Conservation (phyloP, 2,888 invertebrate genomes). For the Diarsia rubi region DNA sequence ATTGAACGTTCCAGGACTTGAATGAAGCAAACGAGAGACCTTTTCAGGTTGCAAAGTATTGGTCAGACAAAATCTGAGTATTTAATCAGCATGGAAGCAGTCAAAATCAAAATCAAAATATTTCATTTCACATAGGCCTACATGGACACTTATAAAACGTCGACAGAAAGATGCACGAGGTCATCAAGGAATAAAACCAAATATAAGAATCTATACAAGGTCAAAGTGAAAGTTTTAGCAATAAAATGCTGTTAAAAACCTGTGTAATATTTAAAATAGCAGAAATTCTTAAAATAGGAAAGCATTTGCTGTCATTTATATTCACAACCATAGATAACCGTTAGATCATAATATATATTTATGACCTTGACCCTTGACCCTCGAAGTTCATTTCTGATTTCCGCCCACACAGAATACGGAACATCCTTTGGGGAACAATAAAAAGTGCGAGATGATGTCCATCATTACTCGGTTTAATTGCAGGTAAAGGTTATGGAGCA, state of each 20-base stretch:
- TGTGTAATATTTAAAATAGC: neutral
- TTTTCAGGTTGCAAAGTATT: too few species aligned
- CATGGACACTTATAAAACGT: too few species aligned
- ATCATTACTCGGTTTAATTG: conserved; percentile 15
- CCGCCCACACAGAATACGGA: conserved; percentile 6
- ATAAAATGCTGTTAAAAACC: too few species aligned
- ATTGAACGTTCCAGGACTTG: too few species aligned
- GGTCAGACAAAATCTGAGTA: too few species aligned
- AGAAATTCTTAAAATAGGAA: neutral
- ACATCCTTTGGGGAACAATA: conserved; percentile 9
- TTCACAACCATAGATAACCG: neutral
- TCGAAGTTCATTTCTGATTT: conserved; percentile 1
- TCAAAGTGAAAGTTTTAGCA: neutral
- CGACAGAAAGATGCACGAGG: too few species aligned
- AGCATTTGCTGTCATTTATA: neutral
- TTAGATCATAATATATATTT: neutral
- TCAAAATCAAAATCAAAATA: too few species aligned
- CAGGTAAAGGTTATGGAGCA: conserved; percentile 1
- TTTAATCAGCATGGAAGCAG: too few species aligned
- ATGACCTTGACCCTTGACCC: conserved; percentile 4
- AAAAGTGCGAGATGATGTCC: conserved; percentile 10
- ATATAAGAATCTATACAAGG: neutral
- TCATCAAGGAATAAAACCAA: too few species aligned
- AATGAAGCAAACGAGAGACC: too few species aligned
- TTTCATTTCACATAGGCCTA: too few species aligned